phyloP scores from a whole-genome alignment of 2,888 invertebrate genomes.

The Agrypnus murinus region DNA sequence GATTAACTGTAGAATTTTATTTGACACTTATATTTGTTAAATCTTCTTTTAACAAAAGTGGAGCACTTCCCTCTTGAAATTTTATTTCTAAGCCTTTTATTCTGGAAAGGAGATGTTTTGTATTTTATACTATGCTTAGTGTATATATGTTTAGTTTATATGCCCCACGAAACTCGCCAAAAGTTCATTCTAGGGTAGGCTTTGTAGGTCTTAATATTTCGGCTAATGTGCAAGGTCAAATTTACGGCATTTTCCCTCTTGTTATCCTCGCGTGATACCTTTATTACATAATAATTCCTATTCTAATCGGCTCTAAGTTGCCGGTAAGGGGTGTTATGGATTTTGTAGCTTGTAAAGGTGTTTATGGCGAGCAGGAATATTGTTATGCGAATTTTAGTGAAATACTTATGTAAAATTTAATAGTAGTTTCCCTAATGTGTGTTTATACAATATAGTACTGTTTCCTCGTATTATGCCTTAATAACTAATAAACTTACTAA shows the following conservation, averaged over 20 bases:
- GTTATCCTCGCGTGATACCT: constrained; percentile 36
- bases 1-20: constrained; percentile 39
- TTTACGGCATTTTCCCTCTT: constrained; percentile 29
- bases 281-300: constrained; percentile 40
- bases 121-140: too few species aligned
- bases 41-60: too few species aligned
- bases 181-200: constrained; percentile 3
- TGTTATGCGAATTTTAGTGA: constrained; percentile 43
- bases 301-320: constrained; percentile 37
- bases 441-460: constrained; percentile 25
- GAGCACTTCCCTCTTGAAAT: too few species aligned
- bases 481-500: constrained; percentile 28
- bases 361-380: constrained; percentile 32
- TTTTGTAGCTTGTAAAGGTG: constrained; percentile 40
- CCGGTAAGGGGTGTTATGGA: constrained; percentile 31
- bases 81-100: too few species aligned
- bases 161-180: not conserved
- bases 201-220: constrained; percentile 27
- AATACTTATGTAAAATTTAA: constrained; percentile 36
- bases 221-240: constrained; percentile 23
- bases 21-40: constrained; percentile 33
- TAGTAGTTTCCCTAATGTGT: constrained; percentile 37
- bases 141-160: too few species aligned
- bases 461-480: constrained; percentile 26
- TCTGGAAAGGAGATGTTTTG: too few species aligned